phyloP scores from a whole-genome alignment of 2,113 vertebrate species.

The Mesoclemmys tuberculata region DNA sequence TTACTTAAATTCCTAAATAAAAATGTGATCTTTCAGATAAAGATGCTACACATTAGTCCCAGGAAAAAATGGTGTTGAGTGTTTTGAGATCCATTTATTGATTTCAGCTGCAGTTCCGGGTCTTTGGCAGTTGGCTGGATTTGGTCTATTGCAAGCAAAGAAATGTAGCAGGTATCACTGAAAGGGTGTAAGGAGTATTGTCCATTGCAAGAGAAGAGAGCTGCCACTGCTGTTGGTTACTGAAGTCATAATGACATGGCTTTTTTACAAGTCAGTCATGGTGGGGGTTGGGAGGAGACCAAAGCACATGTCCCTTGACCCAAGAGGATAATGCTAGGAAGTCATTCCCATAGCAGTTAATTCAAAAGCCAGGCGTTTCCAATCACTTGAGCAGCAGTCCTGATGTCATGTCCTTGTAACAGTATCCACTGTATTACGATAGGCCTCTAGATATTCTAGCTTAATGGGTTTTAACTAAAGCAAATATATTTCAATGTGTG shows the following conservation, averaged over 20 bases:
- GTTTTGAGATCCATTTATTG: not conserved
- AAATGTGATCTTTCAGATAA: not conserved
- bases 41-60: not conserved
- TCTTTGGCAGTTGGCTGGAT: fast-evolving
- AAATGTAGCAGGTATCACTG: not conserved
- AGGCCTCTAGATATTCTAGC: not conserved
- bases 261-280: not conserved
- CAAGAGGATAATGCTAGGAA: not conserved
- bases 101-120: not conserved
- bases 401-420: not conserved
- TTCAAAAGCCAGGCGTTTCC: not conserved
- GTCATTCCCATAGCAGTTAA: fast-evolving
- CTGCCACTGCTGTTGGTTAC: not conserved
- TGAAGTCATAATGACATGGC: not conserved
- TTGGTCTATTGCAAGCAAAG: not conserved
- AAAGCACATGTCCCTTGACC: fast-evolving
- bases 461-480: not conserved
- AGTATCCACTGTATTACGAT: not conserved
- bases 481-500: not conserved
- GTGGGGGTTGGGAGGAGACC: fast-evolving
- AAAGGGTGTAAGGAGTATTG: not conserved
- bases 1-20: slow-evolving; percentile 15
- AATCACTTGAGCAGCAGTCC: not conserved
- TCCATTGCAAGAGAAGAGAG: not conserved
- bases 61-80: fast-evolving